Evolutionary conservation across 2,888 invertebrate species (phyloP).

Genomic region (Iselma pallidipennis): DNA sequence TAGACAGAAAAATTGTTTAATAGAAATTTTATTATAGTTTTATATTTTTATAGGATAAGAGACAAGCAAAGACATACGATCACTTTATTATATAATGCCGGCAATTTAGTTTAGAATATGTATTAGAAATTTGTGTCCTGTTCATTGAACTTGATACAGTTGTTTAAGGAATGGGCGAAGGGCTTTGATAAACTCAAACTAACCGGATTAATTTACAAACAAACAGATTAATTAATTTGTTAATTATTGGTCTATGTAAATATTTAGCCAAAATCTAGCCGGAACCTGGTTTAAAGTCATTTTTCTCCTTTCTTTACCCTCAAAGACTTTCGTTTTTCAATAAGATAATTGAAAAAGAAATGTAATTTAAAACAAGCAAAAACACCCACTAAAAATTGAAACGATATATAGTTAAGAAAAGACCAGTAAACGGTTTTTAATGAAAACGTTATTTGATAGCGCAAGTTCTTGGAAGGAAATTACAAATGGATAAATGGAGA

Average conservation of each 20-base stretch:
- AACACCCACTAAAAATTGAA: not conserved
- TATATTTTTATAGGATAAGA: not conserved
- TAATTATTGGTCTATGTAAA: not conserved
- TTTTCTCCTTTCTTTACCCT: too few relatives aligned
- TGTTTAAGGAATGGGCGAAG: not conserved
- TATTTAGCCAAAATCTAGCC: not conserved
- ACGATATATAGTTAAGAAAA: too few relatives aligned
- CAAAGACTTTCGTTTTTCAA: too few relatives aligned
- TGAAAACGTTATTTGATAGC: not conserved
- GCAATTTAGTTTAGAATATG: not conserved
- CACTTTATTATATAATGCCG: not conserved
- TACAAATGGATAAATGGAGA: not conserved
- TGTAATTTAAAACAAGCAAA: too few relatives aligned
- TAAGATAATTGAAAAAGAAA: not conserved
- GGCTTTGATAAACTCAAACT: not conserved
- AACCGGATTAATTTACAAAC: not conserved
- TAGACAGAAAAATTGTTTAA: not conserved
- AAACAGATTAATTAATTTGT: not conserved
- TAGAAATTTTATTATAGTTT: not conserved
- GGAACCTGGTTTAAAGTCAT: too few relatives aligned
- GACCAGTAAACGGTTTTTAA: not conserved
- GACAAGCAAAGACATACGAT: not conserved
- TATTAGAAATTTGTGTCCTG: not conserved
- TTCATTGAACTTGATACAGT: not conserved
- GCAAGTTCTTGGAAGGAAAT: not conserved